A percentile compares a stretch with the other conserved stretches of the same genome.
Evolutionary conservation across 1,140 invertebrate genomes (phyloP).

Genomic region (Meloidogyne floridensis): DNA sequence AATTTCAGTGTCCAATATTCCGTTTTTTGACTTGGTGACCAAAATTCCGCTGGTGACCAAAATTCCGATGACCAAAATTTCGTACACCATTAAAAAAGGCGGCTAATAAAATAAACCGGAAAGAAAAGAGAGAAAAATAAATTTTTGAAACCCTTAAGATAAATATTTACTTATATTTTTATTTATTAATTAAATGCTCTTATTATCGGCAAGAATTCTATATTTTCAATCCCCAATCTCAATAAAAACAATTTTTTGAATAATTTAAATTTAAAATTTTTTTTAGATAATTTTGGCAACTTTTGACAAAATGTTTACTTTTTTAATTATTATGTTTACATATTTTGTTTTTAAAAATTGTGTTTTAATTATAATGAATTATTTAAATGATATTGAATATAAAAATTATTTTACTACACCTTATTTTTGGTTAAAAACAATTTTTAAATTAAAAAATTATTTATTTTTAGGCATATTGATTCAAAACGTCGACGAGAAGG

Average conservation of each 20-base stretch:
- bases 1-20: too few relatives aligned
- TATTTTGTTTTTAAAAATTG: slow-evolving; percentile 31
- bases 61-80: too few relatives aligned
- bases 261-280: slow-evolving; percentile 4
- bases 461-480: slow-evolving; percentile 28
- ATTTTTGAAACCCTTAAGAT: too few relatives aligned
- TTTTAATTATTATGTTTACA: slow-evolving; percentile 22
- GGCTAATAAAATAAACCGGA: too few relatives aligned
- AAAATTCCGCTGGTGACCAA: too few relatives aligned
- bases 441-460: not conserved
- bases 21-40: too few relatives aligned
- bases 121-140: too few relatives aligned
- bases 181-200: not conserved
- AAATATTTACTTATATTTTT: not conserved
- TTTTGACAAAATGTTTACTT: slow-evolving; percentile 24
- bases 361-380: slow-evolving; percentile 20
- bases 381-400: slow-evolving; percentile 37
- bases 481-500: slow-evolving; percentile 14
- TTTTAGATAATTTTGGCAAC: slow-evolving; percentile 16
- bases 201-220: too few relatives aligned
- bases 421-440: slow-evolving; percentile 32
- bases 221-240: too few relatives aligned
- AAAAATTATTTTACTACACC: slow-evolving; percentile 31
- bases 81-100: too few relatives aligned
- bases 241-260: too few relatives aligned